Percentiles rank a stretch among this genome's conserved stretches.
Evolutionary conservation across 2,113 vertebrate genomes (phyloP).

Genomic region (Rhinopomastus cyanomelas): DNA sequence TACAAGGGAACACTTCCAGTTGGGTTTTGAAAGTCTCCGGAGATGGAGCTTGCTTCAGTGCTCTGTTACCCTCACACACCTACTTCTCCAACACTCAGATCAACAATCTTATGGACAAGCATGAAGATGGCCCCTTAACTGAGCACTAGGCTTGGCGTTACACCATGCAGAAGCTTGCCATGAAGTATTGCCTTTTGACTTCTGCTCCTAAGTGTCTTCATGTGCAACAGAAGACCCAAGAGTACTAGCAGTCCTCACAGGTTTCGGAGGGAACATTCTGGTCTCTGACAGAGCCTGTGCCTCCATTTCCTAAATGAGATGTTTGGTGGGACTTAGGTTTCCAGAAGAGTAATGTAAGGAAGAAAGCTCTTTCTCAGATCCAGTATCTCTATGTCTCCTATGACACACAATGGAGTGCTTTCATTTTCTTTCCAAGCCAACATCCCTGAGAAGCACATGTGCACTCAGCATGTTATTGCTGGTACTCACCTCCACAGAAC

Average conservation of each 20-base stretch:
- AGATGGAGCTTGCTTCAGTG: too few relatives aligned
- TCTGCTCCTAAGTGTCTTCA: too few relatives aligned
- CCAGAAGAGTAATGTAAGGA: background rate
- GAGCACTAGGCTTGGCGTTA: too few relatives aligned
- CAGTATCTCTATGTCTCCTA: background rate
- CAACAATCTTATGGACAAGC: too few relatives aligned
- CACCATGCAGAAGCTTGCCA: too few relatives aligned
- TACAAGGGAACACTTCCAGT: too few relatives aligned
- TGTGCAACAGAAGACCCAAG: too few relatives aligned
- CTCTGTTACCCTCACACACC: too few relatives aligned
- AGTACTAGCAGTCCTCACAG: background rate
- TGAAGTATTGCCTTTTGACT: too few relatives aligned
- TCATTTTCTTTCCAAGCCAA: background rate
- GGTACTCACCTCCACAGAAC: background rate
- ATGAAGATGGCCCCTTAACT: too few relatives aligned
- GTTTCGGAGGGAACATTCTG: background rate
- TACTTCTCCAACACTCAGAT: too few relatives aligned
- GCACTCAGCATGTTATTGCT: background rate
- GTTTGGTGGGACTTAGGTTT: background rate
- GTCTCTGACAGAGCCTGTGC: background rate
- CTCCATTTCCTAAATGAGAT: background rate
- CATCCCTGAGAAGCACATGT: background rate
- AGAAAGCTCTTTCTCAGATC: background rate
- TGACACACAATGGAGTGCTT: background rate
- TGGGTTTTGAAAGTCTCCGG: too few relatives aligned